Evolutionary conservation across 2,113 vertebrate genomes (phyloP).

Genomic region (Chaetodon trifascialis): DNA sequence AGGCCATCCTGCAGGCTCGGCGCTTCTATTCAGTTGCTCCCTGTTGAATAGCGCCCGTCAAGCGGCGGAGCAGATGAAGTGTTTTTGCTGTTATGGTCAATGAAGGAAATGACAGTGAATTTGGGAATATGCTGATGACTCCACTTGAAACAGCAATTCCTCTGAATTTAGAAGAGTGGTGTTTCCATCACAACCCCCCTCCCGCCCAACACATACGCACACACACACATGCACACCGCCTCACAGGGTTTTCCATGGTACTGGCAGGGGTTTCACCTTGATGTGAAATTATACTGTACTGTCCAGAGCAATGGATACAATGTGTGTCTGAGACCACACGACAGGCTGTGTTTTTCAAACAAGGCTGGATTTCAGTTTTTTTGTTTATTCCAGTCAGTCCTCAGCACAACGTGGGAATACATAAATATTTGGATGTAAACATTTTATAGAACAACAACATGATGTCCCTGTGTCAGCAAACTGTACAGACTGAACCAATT

Average conservation of each 20-base stretch:
- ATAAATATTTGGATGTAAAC: constrained; percentile 42
- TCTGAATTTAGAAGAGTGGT: constrained; percentile 60
- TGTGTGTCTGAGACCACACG: constrained; percentile 19
- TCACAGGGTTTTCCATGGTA: constrained; percentile 35
- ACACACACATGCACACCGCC: neutral
- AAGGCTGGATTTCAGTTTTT: constrained; percentile 29
- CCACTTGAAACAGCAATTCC: constrained; percentile 66
- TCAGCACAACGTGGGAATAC: neutral
- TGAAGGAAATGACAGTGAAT: constrained; percentile 78
- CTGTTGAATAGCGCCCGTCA: constrained; percentile 70
- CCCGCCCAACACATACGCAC: neutral
- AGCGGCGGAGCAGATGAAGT: constrained; percentile 63
- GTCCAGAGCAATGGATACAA: constrained; percentile 43
- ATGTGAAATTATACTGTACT: constrained; percentile 37
- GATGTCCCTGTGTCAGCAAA: constrained; percentile 24
- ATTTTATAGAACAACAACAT: constrained; percentile 27
- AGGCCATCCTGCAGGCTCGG: constrained; percentile 62
- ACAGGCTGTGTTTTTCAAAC: constrained; percentile 34
- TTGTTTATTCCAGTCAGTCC: constrained; percentile 6
- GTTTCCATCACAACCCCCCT: constrained; percentile 25
- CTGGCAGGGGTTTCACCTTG: constrained; percentile 41
- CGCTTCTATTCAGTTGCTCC: constrained; percentile 69
- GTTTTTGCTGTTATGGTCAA: constrained; percentile 77
- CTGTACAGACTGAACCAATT: constrained; percentile 26
- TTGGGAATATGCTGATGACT: constrained; percentile 82